phyloP scores from a whole-genome alignment of 2,888 invertebrate genomes.

The Drosophila fulvimacula region DNA sequence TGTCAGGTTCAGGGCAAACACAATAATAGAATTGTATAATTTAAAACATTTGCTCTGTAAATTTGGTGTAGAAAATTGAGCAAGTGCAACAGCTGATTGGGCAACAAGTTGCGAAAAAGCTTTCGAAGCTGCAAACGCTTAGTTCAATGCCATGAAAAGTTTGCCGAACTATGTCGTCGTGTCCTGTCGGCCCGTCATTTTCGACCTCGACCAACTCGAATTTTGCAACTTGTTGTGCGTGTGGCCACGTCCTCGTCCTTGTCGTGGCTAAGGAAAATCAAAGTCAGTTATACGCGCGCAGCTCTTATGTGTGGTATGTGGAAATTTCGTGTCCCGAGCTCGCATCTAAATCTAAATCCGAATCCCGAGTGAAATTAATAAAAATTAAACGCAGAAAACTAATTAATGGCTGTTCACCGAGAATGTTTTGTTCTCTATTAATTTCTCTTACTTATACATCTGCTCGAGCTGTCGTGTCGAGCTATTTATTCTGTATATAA shows the following conservation, averaged over 20 bases:
- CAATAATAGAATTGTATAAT: not conserved
- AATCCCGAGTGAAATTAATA: conserved; percentile 38
- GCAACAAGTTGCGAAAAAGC: conserved; percentile 84
- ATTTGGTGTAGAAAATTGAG: conserved; percentile 4
- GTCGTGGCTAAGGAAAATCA: conserved; percentile 54
- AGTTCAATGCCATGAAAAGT: conserved; percentile 72
- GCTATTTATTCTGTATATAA: not conserved
- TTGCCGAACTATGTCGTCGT: conserved; percentile 36
- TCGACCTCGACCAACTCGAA: conserved; percentile 53
- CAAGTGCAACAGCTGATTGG: conserved; percentile 81
- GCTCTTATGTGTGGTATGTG: conserved; percentile 63
- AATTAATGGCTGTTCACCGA: conserved; percentile 21
- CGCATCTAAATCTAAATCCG: conserved; percentile 5
- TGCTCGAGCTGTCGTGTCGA: not conserved
- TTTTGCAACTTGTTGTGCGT: conserved; percentile 81
- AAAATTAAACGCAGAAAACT: conserved; percentile 32
- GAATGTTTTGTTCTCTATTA: conserved; percentile 12
- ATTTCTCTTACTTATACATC: not conserved
- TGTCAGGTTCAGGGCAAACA: too few species aligned
- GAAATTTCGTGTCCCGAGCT: conserved; percentile 18
- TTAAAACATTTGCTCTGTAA: conserved; percentile 7
- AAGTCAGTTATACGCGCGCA: conserved; percentile 75
- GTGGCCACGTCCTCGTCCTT: conserved; percentile 29
- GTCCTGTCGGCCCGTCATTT: conserved; percentile 29
- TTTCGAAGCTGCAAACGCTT: conserved; percentile 66